Percentiles rank a stretch among this genome's conserved stretches.
Evolutionary conservation across 1,140 invertebrate genomes (phyloP).

Genomic region (Hormaphis cornu): DNA sequence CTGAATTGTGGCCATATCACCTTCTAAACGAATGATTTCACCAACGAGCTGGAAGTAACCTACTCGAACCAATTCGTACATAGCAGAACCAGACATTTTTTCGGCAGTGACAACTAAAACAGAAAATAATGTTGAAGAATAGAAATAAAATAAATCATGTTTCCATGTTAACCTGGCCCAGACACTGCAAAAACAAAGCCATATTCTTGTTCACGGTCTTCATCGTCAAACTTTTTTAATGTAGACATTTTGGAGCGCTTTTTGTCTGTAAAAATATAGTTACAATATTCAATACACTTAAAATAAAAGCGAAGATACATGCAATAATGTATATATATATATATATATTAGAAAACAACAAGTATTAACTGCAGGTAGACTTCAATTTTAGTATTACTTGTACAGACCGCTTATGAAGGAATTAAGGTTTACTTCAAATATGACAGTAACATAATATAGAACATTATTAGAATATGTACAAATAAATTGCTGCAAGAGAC

Average conservation of each 20-base stretch:
- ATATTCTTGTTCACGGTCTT: constrained; percentile 77
- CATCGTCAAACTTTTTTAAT: constrained; percentile 62
- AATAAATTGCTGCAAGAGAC: too few species aligned
- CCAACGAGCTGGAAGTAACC: constrained; percentile 96
- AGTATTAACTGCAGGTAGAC: too few species aligned
- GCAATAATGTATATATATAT: too few species aligned
- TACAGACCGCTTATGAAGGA: too few species aligned
- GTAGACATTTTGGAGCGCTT: constrained; percentile 34
- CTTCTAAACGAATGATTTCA: constrained; percentile 98
- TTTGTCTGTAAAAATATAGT: background rate
- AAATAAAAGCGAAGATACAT: too few species aligned
- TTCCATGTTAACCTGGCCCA: constrained; percentile 74
- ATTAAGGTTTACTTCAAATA: too few species aligned
- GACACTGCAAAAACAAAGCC: constrained; percentile 96
- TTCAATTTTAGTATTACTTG: too few species aligned
- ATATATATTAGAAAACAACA: too few species aligned
- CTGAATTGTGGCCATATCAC: constrained; percentile 99
- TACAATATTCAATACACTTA: too few species aligned
- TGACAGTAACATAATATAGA: too few species aligned
- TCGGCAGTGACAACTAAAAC: constrained; percentile 92
- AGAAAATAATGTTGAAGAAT: constrained; percentile 32
- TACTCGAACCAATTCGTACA: constrained; percentile 99
- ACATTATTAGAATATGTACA: too few species aligned
- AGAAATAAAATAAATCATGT: constrained; percentile 17
- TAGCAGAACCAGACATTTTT: constrained; percentile 97